Percentiles rank a stretch among this genome's conserved stretches.
phyloP scores from a whole-genome alignment of 2,888 invertebrate species.

The Cosmorhoe ocellata region DNA sequence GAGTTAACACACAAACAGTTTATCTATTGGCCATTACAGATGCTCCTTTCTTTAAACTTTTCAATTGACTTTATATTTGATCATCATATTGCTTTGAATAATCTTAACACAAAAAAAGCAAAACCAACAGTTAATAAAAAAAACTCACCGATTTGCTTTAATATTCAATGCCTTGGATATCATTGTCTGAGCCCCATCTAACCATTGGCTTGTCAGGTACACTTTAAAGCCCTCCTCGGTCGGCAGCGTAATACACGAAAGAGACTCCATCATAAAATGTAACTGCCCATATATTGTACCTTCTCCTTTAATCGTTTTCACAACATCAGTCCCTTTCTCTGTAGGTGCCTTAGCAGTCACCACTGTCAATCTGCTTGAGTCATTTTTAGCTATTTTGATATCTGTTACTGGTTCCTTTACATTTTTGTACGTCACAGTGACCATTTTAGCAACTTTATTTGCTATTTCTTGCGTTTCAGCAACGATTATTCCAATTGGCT shows the following conservation, averaged over 20 bases:
- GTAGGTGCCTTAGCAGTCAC: too few relatives aligned
- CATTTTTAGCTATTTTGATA: conserved; percentile 45
- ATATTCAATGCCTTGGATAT: conserved; percentile 59
- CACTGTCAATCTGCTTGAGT: conserved; percentile 41
- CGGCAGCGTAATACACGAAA: conserved; percentile 84
- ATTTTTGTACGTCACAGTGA: conserved; percentile 78
- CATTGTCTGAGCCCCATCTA: conserved; percentile 80
- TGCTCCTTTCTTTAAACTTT: too few relatives aligned
- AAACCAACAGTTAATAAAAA: too few relatives aligned
- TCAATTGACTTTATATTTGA: too few relatives aligned
- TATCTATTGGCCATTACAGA: too few relatives aligned
- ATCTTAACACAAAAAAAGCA: too few relatives aligned
- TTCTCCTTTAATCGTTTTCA: conserved; percentile 73
- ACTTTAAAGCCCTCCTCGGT: conserved; percentile 86
- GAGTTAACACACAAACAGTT: too few relatives aligned
- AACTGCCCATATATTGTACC: conserved; percentile 84
- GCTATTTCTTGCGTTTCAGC: conserved; percentile 81
- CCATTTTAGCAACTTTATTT: conserved; percentile 78
- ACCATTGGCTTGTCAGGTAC: conserved; percentile 84
- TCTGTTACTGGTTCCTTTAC: conserved; percentile 53
- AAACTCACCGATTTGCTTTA: too few relatives aligned
- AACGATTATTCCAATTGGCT: conserved; percentile 74
- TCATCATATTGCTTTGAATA: too few relatives aligned
- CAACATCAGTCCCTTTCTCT: conserved; percentile 46
- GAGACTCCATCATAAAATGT: conserved; percentile 89